Conservation (phyloP, 2,113 vertebrate genomes). For the Hiodon alosoides region DNA sequence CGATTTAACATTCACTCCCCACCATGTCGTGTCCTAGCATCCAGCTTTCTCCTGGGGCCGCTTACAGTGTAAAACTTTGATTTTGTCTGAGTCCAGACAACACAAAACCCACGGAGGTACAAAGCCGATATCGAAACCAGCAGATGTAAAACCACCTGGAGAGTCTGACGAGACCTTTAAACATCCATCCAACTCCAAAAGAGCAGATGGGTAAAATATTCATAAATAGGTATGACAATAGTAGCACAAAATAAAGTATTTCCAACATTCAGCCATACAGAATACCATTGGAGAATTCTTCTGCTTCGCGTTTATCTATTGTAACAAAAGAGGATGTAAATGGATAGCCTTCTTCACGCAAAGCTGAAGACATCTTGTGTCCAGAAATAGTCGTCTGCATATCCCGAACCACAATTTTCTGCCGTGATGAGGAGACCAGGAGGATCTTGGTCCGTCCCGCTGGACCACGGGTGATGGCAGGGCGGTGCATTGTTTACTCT, state of each 20-base stretch:
- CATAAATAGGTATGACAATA: constrained; percentile 9
- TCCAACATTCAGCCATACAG: constrained; percentile 5
- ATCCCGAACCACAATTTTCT: no score
- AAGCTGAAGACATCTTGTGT: constrained; percentile 12
- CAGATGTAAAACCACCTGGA: constrained; percentile 11
- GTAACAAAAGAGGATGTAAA: not conserved
- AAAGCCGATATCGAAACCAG: not conserved
- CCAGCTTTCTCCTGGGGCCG: not conserved
- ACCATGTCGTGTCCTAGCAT: not conserved
- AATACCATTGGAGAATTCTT: not conserved
- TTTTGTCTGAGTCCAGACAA: constrained; percentile 6
- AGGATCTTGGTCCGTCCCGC: not conserved
- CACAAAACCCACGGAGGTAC: not conserved
- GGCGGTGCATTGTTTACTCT: not conserved
- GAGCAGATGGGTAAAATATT: constrained; percentile 15
- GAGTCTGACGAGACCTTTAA: not conserved
- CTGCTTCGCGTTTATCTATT: constrained; percentile 17
- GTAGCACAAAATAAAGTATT: constrained; percentile 4
- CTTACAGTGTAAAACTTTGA: constrained; percentile 12
- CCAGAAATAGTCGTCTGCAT: not conserved
- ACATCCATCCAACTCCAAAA: constrained; percentile 9
- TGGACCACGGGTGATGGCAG: not conserved
- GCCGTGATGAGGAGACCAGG: no score
- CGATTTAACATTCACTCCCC: not conserved
- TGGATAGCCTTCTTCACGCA: not conserved